Evolutionary conservation across 2,888 invertebrate species (phyloP).

Genomic region (Meiosimyza platycephala): DNA sequence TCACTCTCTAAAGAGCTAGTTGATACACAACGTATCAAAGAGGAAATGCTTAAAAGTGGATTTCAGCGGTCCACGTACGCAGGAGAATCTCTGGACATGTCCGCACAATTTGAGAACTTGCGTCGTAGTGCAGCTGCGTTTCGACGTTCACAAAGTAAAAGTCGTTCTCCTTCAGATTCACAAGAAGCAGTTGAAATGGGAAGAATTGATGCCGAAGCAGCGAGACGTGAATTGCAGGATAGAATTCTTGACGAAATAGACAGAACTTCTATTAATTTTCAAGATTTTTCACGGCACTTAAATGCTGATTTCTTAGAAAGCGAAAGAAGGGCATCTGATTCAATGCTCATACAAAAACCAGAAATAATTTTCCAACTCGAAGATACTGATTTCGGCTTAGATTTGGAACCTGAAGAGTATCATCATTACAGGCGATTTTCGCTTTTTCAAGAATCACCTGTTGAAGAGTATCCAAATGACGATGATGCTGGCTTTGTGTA

Average conservation of each 20-base stretch:
- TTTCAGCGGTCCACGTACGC: slow-evolving; percentile 52
- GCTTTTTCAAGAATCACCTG: slow-evolving; percentile 59
- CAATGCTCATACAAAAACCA: slow-evolving; percentile 56
- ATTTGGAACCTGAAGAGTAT: slow-evolving; percentile 65
- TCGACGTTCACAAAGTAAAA: slow-evolving; percentile 60
- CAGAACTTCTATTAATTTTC: slow-evolving; percentile 55
- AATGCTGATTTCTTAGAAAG: slow-evolving; percentile 58
- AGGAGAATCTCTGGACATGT: slow-evolving; percentile 51
- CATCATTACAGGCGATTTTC: slow-evolving; percentile 65
- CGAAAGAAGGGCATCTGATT: slow-evolving; percentile 64
- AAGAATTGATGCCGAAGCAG: slow-evolving; percentile 51
- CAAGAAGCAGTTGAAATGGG: slow-evolving; percentile 44
- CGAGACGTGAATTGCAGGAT: slow-evolving; percentile 56
- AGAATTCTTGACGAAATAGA: slow-evolving; percentile 57
- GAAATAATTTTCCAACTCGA: slow-evolving; percentile 53
- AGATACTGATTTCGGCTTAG: slow-evolving; percentile 45
- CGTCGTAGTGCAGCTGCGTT: slow-evolving; percentile 59
- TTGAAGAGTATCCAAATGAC: slow-evolving; percentile 62
- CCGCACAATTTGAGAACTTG: slow-evolving; percentile 55
- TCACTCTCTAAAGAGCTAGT: slow-evolving; percentile 50
- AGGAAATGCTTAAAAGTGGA: slow-evolving; percentile 47
- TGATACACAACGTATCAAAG: slow-evolving; percentile 51
- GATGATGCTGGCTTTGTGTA: slow-evolving; percentile 59
- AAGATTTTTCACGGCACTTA: slow-evolving; percentile 57
- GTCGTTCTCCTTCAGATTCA: slow-evolving; percentile 58